A percentile compares a stretch with the other conserved stretches of the same genome.
Conservation (phyloP, 1,140 invertebrate species). For the Drosophila tsacasi region DNA sequence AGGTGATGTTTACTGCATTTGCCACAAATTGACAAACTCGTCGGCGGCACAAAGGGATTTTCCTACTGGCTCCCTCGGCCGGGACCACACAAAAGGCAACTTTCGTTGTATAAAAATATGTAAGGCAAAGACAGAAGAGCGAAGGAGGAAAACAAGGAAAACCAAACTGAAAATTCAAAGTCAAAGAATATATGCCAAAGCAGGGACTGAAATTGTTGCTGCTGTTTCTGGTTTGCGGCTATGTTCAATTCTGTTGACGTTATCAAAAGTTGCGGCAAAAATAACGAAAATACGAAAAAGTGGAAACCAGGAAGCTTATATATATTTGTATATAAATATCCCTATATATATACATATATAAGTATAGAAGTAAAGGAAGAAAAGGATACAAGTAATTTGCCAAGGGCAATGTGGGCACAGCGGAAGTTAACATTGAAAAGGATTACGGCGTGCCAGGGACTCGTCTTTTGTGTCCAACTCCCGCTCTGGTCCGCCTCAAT, state of each 20-base stretch:
- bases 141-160: conserved; percentile 14
- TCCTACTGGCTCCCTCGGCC: conserved; percentile 10
- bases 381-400: conserved; percentile 81
- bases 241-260: conserved; percentile 78
- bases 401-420: conserved; percentile 65
- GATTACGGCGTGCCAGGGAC: conserved; percentile 70
- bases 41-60: conserved; percentile 49
- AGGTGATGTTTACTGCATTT: conserved; percentile 80
- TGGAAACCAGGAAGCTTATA: conserved; percentile 13
- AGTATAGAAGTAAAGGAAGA: conserved; percentile 39
- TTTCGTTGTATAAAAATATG: conserved; percentile 59
- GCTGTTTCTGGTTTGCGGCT: conserved; percentile 68
- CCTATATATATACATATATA: conserved; percentile 2
- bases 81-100: conserved; percentile 20
- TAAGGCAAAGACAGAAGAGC: conserved; percentile 23
- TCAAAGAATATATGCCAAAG: conserved; percentile 64
- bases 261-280: conserved; percentile 75
- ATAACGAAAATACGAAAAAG: conserved; percentile 27
- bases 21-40: conserved; percentile 78
- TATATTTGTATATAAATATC: conserved; percentile 1
- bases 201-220: conserved; percentile 41
- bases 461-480: conserved; percentile 56
- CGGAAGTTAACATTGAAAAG: conserved; percentile 82
- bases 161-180: conserved; percentile 69
- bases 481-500: conserved; percentile 3